Evolutionary conservation across 2,888 invertebrate species (phyloP), one percentile per base, ranked within the genome.

Genomic region (Asteroscopus sphinx): DNA sequence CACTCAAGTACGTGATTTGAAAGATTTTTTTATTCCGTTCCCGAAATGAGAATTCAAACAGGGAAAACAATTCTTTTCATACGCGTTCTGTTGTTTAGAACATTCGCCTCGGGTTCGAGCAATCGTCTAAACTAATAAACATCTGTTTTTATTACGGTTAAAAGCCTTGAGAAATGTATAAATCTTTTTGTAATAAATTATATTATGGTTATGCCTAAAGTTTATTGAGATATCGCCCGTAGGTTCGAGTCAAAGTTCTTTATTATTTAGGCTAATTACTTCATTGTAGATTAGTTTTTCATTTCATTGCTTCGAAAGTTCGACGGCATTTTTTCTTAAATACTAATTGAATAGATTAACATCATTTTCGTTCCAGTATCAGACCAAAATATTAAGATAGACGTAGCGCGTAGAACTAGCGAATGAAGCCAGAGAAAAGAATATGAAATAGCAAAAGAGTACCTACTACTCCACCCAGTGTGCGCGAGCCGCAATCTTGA

Each of bases 1-100:
- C 74, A 76, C 79, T 60, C 77, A 74, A 74, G 82, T 82, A 88
- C 89, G 91, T 90, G 89, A 91, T 89, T 88, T 85, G 88, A 86
- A 89, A 89, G 79, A 77, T 76, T 84, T 82, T 80, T 84, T 83
- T 83, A 83, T 83, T 83, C 75, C 61, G 69, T 85, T 80, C 67
- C 62, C 63, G 72, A 78, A 84, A 86, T 82, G 80, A 84, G 78
- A 85, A 85, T 86, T 80, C 81, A 86, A 87, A 82, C 76, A 79
- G 67, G 73, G 75, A 80, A 83, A 85, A 84, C 81, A 83, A 86
- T 86, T 82, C 60, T 77, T 80, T 80, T 83, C 77, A 80, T 81
- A 81, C 77, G 76, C 75, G 72, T 80, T 79, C 68, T 65, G 64
- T 82, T 84, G 80, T 82, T 86, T 79, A 77, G 77, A 80, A 81